Evolutionary conservation across 2,888 invertebrate genomes (phyloP).

Genomic region (Galeopsomyia nigrocyanea): DNA sequence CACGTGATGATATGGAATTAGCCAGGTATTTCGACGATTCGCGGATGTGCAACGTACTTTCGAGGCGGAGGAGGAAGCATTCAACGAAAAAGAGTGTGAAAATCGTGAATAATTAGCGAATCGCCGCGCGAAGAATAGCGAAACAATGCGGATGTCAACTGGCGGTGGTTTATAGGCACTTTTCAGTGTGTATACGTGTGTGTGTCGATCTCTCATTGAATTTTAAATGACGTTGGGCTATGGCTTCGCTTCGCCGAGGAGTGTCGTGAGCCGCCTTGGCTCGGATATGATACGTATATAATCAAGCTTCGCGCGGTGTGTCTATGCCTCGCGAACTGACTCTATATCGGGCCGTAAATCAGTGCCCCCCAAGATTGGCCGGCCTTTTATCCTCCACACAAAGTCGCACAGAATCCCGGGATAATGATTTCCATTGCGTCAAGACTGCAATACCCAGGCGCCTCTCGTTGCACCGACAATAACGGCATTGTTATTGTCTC

Average conservation of each 20-base stretch:
- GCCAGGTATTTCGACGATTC: too few species aligned
- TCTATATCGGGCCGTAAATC: conserved; percentile 43
- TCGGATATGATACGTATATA: conserved; percentile 40
- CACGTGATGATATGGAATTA: too few species aligned
- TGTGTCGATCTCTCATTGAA: conserved; percentile 48
- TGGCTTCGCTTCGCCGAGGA: conserved; percentile 15
- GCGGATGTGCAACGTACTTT: too few species aligned
- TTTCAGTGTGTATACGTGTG: conserved; percentile 31
- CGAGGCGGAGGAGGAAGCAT: too few species aligned
- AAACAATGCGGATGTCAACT: conserved; percentile 53
- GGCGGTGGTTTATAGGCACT: conserved; percentile 43
- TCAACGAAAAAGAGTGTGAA: too few species aligned
- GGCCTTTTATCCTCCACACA: conserved; percentile 8
- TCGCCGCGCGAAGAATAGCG: background rate
- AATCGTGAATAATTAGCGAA: too few species aligned
- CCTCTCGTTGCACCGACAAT: conserved; percentile 37
- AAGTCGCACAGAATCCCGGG: conserved; percentile 38
- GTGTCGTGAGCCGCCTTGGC: conserved; percentile 31
- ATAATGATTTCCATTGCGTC: conserved; percentile 49
- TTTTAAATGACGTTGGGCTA: conserved; percentile 49
- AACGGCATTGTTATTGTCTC: conserved; percentile 41
- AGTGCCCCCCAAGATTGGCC: conserved; percentile 9
- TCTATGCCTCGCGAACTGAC: conserved; percentile 19
- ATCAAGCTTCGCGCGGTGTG: conserved; percentile 29
- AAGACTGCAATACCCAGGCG: conserved; percentile 24